These are phyloP conservation scores for Lasioglossum malachurum DNA, from an alignment of 2,888 invertebrate genomes.

Conservation along the genomic window DNA sequence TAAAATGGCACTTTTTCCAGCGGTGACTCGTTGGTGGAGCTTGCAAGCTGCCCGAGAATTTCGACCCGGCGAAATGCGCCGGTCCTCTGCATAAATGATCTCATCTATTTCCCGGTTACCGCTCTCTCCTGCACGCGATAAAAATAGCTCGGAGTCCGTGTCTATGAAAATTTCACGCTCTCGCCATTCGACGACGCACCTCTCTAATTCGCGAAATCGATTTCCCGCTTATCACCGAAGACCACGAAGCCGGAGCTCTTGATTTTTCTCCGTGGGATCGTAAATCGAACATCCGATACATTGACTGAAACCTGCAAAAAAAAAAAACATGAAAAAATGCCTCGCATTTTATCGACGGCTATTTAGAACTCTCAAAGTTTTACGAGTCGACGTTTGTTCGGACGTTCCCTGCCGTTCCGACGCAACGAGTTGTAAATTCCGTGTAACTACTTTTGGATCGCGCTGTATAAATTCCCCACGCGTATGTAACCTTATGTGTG, in stretches of 20 bases:
- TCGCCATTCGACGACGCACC: slow-evolving; percentile 27
- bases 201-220: slow-evolving; percentile 47
- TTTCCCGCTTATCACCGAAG: slow-evolving; percentile 16
- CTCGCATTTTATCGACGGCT: not conserved
- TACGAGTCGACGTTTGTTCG: not conserved
- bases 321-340: not conserved
- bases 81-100: slow-evolving; percentile 52
- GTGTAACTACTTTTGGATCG: slow-evolving; percentile 6
- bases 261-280: not conserved
- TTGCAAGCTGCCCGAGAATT: slow-evolving; percentile 35
- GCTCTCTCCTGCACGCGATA: slow-evolving; percentile 24
- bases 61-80: slow-evolving; percentile 17
- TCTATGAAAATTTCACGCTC: slow-evolving; percentile 53
- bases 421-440: not conserved
- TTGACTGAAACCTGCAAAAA: not conserved
- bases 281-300: not conserved
- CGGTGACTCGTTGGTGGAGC: slow-evolving; percentile 33
- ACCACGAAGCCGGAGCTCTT: not conserved
- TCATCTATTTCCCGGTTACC: slow-evolving; percentile 51
- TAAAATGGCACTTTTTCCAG: slow-evolving; percentile 41
- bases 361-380: not conserved
- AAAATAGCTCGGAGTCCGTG: slow-evolving; percentile 45
- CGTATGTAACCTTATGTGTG: not conserved
- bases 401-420: not conserved
- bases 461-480: not conserved